Evolutionary conservation across 2,888 invertebrate species (phyloP).

Genomic region (Meganola albula): DNA sequence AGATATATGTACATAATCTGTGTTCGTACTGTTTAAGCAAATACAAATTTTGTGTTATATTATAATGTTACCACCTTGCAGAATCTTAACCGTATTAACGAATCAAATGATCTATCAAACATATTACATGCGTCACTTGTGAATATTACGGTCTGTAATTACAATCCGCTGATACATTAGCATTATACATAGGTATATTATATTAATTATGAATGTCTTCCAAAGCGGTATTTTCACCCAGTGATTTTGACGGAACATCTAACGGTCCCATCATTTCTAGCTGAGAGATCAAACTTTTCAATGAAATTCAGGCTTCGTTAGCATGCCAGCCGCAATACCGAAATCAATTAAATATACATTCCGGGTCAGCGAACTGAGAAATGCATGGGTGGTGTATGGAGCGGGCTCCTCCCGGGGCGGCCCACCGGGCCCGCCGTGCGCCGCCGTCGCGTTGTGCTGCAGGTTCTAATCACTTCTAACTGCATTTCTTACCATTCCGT

Average conservation of each 20-base stretch:
- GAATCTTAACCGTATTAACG: too few species aligned
- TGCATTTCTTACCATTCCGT: slow-evolving; percentile 11
- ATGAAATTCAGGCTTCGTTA: slow-evolving; percentile 42
- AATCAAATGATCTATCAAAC: too few species aligned
- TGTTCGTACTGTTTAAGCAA: too few species aligned
- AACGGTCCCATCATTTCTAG: slow-evolving; percentile 25
- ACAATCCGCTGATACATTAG: too few species aligned
- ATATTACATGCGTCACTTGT: too few species aligned
- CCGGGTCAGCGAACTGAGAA: slow-evolving; percentile 59
- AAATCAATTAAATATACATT: slow-evolving; percentile 66
- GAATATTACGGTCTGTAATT: too few species aligned
- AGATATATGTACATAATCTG: too few species aligned
- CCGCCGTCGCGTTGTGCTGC: slow-evolving; percentile 5
- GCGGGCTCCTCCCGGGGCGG: neutral
- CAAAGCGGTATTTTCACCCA: too few species aligned
- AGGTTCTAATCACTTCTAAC: slow-evolving; percentile 24
- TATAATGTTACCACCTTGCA: too few species aligned
- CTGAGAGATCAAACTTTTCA: slow-evolving; percentile 41
- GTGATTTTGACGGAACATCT: slow-evolving; percentile 7
- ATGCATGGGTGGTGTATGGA: slow-evolving; percentile 41
- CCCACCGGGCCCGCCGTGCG: slow-evolving; percentile 2
- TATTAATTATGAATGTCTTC: too few species aligned
- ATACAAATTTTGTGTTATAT: too few species aligned
- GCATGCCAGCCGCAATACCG: slow-evolving; percentile 46
- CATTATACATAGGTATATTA: too few species aligned